These are phyloP conservation scores for Otis tarda DNA, from an alignment of 2,113 vertebrate species.

Conservation along the genomic window DNA sequence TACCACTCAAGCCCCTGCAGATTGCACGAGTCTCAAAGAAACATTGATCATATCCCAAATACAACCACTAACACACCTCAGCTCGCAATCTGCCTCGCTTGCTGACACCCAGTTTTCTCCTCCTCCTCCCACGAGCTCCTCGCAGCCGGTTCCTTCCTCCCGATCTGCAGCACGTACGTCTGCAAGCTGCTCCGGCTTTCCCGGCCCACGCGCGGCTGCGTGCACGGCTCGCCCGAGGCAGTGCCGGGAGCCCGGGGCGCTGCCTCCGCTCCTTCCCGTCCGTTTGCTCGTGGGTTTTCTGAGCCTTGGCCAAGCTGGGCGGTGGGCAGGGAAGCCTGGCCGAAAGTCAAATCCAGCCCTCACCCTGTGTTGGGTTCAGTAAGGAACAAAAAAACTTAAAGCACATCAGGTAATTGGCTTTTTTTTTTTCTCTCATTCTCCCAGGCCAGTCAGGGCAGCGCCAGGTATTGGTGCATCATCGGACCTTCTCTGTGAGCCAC, in stretches of 20 bases:
- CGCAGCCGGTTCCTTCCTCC: constrained; percentile 23
- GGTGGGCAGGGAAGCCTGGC: background rate
- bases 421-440: background rate
- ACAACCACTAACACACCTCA: background rate
- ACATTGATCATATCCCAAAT: constrained; percentile 7
- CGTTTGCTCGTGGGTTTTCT: background rate
- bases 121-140: constrained; percentile 46
- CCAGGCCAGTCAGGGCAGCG: background rate
- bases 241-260: background rate
- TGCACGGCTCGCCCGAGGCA: background rate
- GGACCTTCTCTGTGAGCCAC: background rate
- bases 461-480: accelerated
- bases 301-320: background rate
- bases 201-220: background rate
- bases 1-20: background rate
- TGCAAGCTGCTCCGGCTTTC: constrained; percentile 24
- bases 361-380: accelerated
- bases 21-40: constrained; percentile 46
- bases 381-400: background rate
- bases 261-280: background rate
- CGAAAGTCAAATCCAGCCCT: background rate
- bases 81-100: constrained; percentile 39
- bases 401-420: background rate
- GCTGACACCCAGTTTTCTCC: constrained; percentile 35
- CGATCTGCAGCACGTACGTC: background rate